These are phyloP conservation scores for Sorex fumeus DNA, from an alignment of 2,113 vertebrate genomes.

Conservation along the genomic window DNA sequence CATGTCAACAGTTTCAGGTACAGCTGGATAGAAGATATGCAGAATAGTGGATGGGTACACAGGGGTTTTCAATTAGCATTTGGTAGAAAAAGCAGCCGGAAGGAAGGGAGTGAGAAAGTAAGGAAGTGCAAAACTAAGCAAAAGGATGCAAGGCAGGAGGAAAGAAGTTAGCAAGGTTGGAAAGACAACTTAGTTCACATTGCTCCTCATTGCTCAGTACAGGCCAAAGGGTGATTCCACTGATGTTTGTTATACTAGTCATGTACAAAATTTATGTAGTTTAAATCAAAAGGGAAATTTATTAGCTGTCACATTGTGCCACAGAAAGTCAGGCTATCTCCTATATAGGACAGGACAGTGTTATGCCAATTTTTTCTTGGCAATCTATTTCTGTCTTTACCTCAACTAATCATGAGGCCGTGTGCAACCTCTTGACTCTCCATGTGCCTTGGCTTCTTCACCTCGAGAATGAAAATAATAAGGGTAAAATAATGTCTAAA, in stretches of 20 bases:
- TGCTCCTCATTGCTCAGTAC: not conserved
- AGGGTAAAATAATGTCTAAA: not conserved
- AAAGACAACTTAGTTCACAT: too few relatives aligned
- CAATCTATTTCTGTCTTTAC: not conserved
- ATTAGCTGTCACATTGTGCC: not conserved
- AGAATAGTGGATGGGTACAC: not conserved
- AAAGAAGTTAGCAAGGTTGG: not conserved
- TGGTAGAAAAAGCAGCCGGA: not conserved
- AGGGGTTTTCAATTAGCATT: not conserved
- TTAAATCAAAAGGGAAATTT: not conserved
- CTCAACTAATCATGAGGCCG: not conserved
- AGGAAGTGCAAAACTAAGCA: not conserved
- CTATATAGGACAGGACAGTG: not conserved
- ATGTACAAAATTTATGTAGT: not conserved
- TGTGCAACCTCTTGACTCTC: not conserved
- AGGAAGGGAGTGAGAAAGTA: not conserved
- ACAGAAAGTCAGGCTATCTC: not conserved
- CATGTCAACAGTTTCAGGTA: slow-evolving; percentile 40
- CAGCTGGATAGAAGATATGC: not conserved
- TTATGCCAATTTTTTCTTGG: not conserved
- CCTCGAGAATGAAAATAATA: not conserved
- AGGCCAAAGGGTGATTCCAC: not conserved
- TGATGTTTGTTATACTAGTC: not conserved
- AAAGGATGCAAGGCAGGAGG: not conserved
- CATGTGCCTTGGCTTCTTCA: not conserved